Conservation (phyloP, 2,113 vertebrate species). For the Epinephelus cyanopodus region DNA sequence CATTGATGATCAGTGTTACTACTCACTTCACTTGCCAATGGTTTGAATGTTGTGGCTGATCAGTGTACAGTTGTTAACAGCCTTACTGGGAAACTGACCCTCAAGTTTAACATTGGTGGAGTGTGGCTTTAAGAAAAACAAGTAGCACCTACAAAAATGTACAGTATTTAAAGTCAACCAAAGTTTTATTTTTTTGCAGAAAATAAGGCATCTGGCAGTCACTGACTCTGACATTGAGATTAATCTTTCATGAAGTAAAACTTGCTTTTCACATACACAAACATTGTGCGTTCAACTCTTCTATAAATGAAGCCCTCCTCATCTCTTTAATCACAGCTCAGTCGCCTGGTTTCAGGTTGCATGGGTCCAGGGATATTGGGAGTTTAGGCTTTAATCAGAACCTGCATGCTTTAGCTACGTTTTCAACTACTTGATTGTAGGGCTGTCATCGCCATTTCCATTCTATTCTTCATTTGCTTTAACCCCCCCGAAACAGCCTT, state of each 20-base stretch:
- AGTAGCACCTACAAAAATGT: background rate
- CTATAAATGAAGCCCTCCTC: conserved; percentile 26
- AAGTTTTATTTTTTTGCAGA: background rate
- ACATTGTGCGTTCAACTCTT: background rate
- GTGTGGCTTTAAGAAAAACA: background rate
- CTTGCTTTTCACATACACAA: background rate
- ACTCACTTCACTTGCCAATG: no score
- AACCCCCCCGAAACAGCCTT: conserved; percentile 12
- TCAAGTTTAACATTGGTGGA: background rate
- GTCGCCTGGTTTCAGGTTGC: conserved; percentile 44
- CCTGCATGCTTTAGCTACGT: conserved; percentile 40
- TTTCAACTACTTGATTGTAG: conserved; percentile 49
- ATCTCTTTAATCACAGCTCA: conserved; percentile 41
- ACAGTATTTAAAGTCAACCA: background rate
- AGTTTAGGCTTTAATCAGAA: conserved; percentile 51
- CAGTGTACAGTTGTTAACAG: no score
- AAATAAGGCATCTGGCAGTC: background rate
- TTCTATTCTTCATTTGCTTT: conserved; percentile 9
- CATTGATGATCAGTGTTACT: no score
- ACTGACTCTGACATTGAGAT: background rate
- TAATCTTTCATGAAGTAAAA: background rate
- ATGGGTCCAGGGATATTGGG: conserved; percentile 1
- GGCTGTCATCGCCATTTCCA: conserved; percentile 37
- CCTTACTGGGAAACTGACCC: background rate
- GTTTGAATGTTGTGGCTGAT: no score